phyloP scores from a whole-genome alignment of 2,888 invertebrate genomes.

The Eledona agricola region DNA sequence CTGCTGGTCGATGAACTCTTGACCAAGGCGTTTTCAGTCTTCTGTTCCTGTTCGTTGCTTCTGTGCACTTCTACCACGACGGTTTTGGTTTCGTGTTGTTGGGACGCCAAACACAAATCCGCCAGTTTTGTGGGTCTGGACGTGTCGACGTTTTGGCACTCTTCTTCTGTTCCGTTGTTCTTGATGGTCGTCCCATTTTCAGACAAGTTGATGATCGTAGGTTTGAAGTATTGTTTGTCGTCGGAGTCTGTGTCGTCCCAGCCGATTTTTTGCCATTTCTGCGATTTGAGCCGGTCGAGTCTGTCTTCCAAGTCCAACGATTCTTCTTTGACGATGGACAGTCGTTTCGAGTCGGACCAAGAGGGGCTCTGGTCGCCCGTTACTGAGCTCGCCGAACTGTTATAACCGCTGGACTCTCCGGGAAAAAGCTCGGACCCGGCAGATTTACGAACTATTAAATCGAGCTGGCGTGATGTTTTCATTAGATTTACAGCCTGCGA shows the following conservation, averaged over 20 bases:
- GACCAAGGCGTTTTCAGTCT: constrained; percentile 49
- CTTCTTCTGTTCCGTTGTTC: constrained; percentile 62
- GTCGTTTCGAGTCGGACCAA: constrained; percentile 71
- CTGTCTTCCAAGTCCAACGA: constrained; percentile 70
- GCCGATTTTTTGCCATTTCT: constrained; percentile 58
- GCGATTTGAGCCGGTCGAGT: constrained; percentile 48
- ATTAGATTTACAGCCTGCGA: constrained; percentile 80
- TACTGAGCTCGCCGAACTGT: constrained; percentile 84
- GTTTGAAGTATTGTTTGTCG: constrained; percentile 69
- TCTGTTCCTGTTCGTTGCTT: constrained; percentile 57
- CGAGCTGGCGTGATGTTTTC: constrained; percentile 80
- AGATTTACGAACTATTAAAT: constrained; percentile 79
- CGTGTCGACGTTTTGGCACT: constrained; percentile 60
- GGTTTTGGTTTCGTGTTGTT: constrained; percentile 69
- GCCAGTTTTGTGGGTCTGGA: constrained; percentile 57
- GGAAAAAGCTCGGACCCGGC: constrained; percentile 83
- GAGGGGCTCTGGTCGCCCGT: constrained; percentile 78
- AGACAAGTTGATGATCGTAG: constrained; percentile 77
- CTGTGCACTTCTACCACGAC: constrained; percentile 82
- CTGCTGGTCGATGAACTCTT: constrained; percentile 60
- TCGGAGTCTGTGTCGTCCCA: constrained; percentile 72
- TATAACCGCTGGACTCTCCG: constrained; percentile 84
- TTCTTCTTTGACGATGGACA: constrained; percentile 80
- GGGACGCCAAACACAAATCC: constrained; percentile 61
- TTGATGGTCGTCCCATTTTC: constrained; percentile 78